phyloP scores from a whole-genome alignment of 2,888 invertebrate genomes.

The Carpatolechia fugitivella region DNA sequence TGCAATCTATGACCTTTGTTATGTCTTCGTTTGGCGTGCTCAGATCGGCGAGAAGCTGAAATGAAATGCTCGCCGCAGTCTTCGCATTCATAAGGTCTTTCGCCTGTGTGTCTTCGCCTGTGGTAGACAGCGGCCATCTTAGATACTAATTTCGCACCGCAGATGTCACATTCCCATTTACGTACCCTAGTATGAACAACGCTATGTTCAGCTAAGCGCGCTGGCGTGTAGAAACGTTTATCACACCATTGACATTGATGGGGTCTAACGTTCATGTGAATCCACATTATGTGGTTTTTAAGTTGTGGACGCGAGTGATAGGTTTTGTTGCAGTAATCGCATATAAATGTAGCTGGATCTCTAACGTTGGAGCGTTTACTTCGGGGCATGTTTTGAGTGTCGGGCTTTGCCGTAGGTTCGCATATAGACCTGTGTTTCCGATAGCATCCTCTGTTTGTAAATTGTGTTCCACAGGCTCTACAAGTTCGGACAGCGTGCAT shows the following conservation, averaged over 20 bases:
- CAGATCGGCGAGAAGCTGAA: conserved; percentile 61
- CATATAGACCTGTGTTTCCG: conserved; percentile 59
- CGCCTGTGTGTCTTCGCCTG: conserved; percentile 67
- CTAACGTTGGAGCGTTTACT: conserved; percentile 56
- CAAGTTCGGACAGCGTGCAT: conserved; percentile 68
- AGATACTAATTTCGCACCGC: conserved; percentile 66
- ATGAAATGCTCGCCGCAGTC: conserved; percentile 66
- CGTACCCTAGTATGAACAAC: conserved; percentile 75
- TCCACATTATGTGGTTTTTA: conserved; percentile 71
- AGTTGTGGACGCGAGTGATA: conserved; percentile 61
- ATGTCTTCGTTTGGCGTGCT: conserved; percentile 64
- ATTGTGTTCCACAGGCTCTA: conserved; percentile 55
- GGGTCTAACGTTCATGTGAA: conserved; percentile 68
- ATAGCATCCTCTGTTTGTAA: conserved; percentile 62
- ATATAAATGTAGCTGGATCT: conserved; percentile 60
- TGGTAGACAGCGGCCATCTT: conserved; percentile 72
- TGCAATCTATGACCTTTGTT: conserved; percentile 51
- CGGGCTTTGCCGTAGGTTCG: conserved; percentile 62
- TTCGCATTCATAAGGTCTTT: conserved; percentile 63
- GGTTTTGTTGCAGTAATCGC: conserved; percentile 61
- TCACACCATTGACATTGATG: conserved; percentile 75
- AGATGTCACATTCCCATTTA: conserved; percentile 75
- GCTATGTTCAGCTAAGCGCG: conserved; percentile 70
- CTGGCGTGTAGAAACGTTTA: conserved; percentile 72
- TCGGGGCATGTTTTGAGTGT: conserved; percentile 41